A percentile compares a stretch with the other conserved stretches of the same genome.
Conservation (phyloP, 2,888 invertebrate genomes). For the Aquatica leii region DNA sequence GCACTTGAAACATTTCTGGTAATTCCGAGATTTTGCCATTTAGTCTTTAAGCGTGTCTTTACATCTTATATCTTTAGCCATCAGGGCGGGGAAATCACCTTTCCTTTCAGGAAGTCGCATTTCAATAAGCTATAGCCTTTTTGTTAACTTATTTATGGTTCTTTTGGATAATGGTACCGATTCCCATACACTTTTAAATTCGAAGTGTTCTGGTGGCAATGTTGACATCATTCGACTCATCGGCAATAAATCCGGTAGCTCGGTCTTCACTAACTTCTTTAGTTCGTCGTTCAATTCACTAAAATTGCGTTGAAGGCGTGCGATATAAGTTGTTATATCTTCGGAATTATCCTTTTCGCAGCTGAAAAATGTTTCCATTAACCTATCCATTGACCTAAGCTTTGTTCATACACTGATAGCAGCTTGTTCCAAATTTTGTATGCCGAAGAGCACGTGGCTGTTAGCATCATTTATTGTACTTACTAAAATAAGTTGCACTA, state of each 20-base stretch:
- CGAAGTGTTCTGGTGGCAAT: neutral
- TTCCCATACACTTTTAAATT: constrained; percentile 9
- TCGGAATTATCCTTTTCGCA: neutral
- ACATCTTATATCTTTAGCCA: neutral
- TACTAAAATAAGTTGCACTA: neutral
- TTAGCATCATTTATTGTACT: neutral
- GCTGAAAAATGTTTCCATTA: neutral
- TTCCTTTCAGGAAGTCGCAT: neutral
- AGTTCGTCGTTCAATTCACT: neutral
- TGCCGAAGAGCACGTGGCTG: neutral
- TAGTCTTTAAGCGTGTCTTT: neutral
- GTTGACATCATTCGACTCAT: constrained; percentile 7
- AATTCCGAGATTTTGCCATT: neutral
- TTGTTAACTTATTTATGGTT: neutral
- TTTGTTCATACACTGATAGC: constrained; percentile 3
- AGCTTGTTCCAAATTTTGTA: neutral
- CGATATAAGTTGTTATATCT: neutral
- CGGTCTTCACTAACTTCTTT: neutral
- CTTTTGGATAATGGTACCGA: neutral
- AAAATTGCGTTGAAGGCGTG: neutral
- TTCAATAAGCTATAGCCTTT: neutral
- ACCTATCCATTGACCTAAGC: neutral
- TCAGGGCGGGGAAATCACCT: neutral
- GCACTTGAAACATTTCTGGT: neutral
- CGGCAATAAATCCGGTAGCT: neutral